Conservation (phyloP, 2,113 vertebrate species). For the Spea bombifrons region DNA sequence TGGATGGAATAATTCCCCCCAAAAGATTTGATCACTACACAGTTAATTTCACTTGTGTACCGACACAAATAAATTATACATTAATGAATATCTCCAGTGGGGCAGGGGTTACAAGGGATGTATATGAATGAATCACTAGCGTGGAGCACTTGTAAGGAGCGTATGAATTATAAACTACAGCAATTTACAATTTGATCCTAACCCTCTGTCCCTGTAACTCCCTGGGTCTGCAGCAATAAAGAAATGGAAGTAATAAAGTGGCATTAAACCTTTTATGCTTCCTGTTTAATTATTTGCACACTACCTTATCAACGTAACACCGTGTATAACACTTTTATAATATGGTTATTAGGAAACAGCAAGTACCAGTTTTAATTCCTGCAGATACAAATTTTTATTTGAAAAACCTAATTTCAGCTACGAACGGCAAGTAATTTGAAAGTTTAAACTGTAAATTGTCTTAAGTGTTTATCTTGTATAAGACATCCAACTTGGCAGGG, state of each 20-base stretch:
- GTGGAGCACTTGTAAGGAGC: not conserved
- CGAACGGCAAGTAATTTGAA: not conserved
- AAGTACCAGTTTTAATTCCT: not conserved
- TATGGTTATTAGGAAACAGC: not conserved
- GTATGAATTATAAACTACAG: not conserved
- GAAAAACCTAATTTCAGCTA: not conserved
- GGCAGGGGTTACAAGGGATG: not conserved
- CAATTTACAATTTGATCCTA: not conserved
- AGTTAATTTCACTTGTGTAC: no score
- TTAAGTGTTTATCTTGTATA: conserved; percentile 1
- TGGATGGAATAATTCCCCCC: no score
- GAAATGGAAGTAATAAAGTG: not conserved
- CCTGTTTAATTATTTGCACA: not conserved
- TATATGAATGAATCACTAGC: not conserved
- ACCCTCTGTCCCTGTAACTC: not conserved
- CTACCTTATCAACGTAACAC: not conserved
- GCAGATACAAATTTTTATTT: not conserved
- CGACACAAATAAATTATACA: not conserved
- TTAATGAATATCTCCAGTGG: not conserved
- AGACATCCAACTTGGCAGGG: conserved; percentile 6
- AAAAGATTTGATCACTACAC: no score
- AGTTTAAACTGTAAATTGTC: not conserved
- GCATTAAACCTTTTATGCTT: conserved; percentile 18
- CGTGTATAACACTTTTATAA: conserved; percentile 7
- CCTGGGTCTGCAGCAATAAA: not conserved